Evolutionary conservation across 2,113 vertebrate genomes (phyloP), one percentile per base, ranked within the genome.

Genomic region (Lates calcarifer): DNA sequence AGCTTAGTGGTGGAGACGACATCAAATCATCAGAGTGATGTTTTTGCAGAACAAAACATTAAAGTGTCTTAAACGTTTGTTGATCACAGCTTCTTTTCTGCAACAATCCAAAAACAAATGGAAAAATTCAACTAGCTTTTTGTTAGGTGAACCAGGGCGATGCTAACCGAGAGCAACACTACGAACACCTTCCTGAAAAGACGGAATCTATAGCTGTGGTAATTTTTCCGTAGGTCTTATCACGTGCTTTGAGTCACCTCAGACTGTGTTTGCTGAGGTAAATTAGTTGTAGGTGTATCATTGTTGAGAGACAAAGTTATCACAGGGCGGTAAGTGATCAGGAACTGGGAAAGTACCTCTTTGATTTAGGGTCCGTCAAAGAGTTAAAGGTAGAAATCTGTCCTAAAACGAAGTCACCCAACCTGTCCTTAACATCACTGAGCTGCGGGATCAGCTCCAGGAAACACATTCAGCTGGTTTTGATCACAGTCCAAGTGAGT

Each of bases 391-490:
- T 22, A 55, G n/a, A 62, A 79, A 29, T 79, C 70, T 47, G 79
- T 33, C 67, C 24, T 47, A 56, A 83, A 58, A 29, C 31, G 29
- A 70, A 89, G 63, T 81, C 66, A 74, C 33, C 33, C 56, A 74
- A 71, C 76, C 43, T 51, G 72, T 55, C 55, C 28, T 63, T 49
- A 73, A 75, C 82, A 74, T 74, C 60, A 15, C 61, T 74, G 43
- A 53, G 61, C 62, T 60, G 33, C 63, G 82, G 61, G 62, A 77
- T 8, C 14, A 18, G 24, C 49, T 79, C 66, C 71, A 77, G 20
- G 69, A 65, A 74, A 79, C 45, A 82, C 71, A 71, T 47, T 68
- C 55, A n/a, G 68, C 35, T 65, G 26, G 28, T 79, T 81, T 79
- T 66, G 58, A 77, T 85, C 28, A 37, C 41, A 49, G 43, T 72